Base-by-base conservation (phyloP, 1,140 invertebrate genomes). In the Listronotus oregonensis region DNA sequence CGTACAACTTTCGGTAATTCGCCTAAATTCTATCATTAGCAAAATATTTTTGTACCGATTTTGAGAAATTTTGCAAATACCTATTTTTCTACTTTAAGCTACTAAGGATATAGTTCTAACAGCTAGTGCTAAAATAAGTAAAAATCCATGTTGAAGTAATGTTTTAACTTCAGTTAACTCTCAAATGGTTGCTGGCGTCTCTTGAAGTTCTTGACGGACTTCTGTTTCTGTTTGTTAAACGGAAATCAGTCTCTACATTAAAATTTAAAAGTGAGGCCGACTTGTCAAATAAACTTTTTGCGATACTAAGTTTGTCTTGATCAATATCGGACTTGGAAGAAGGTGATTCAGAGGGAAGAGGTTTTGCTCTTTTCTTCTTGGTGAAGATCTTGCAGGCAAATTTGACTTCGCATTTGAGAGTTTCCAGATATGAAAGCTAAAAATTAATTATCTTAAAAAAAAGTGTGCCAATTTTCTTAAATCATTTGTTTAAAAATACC, bases 371-470 rank as follows among this genome's bases (percentile, higher is more conserved):
- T 70, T 90, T 90, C 15, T 84, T 85, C 3, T 80, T 83, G 39
- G 82, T 80, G 82, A 84, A 86, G 59, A 90, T 82, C 65, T 86
- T 86, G 14, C 88, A 60, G 0, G 85, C 82, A 71, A 89, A 90
- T 65, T 81, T 82, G 0, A 88, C 54, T 74, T 90, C 88, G 0
- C 84, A 82, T 70, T 85, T 81, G 10, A 90, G 75, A 2, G 87
- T 87, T 71, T 88, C 83, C 69, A 79, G 78, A 18, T 82, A 84
- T 1, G 84, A 83, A 67, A 89, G 82, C 88, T 90, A n/a, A n/a
- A n/a, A n/a, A n/a, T n/a, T n/a, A n/a, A n/a, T n/a, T n/a, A n/a
- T n/a, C n/a, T n/a, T n/a, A n/a, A n/a, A n/a, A n/a, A n/a, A n/a
- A n/a, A n/a, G n/a, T n/a, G n/a, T n/a, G n/a, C n/a, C n/a, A n/a